These are phyloP conservation scores for Botia kubotai DNA, from an alignment of 2,797 vertebrate species.

Conservation along the genomic window DNA sequence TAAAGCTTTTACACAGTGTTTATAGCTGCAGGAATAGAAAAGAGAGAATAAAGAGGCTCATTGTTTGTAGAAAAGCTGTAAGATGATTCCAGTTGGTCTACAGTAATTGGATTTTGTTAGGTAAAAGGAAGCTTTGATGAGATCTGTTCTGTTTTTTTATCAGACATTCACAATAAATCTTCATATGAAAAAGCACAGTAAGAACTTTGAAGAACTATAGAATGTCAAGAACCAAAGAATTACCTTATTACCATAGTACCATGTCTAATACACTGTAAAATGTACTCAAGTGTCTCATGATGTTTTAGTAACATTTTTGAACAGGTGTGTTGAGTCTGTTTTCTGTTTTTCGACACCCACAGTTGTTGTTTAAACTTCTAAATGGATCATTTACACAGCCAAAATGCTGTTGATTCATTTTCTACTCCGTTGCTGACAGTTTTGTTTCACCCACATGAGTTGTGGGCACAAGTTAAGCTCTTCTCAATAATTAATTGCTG, in stretches of 20 bases:
- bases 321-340: background rate
- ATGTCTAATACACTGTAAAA: background rate
- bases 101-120: conserved; percentile 30
- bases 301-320: background rate
- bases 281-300: background rate
- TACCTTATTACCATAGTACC: too few species aligned
- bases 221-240: background rate
- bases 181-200: background rate
- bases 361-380: background rate
- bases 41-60: conserved; percentile 37
- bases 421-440: background rate
- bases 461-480: conserved; percentile 41
- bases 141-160: background rate
- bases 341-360: background rate
- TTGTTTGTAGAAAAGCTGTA: conserved; percentile 48
- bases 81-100: conserved; percentile 5
- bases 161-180: background rate
- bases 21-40: conserved; percentile 22
- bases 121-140: conserved; percentile 21
- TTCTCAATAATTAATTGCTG: conserved; percentile 52
- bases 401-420: conserved; percentile 33
- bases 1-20: conserved; percentile 10
- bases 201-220: background rate
- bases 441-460: conserved; percentile 24
- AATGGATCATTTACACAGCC: background rate